These are phyloP conservation scores for Cercocebus atys DNA, from an alignment of 2,113 vertebrate species.

Conservation along the genomic window DNA sequence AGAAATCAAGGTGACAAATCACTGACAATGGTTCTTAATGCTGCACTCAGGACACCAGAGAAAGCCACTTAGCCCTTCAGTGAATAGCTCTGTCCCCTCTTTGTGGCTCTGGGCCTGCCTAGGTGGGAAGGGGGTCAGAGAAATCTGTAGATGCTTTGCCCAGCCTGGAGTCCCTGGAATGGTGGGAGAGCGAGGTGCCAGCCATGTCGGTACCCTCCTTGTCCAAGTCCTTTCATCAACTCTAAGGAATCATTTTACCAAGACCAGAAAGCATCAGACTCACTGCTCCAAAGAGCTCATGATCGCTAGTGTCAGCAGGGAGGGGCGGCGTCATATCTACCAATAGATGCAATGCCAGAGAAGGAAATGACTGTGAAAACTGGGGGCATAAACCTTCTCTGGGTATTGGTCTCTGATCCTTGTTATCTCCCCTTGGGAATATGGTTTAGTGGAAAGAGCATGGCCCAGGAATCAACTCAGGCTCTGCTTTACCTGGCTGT, in stretches of 20 bases:
- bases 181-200: background rate
- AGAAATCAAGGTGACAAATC: conserved; percentile 50
- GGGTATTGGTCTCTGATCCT: background rate
- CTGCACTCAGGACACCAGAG: background rate
- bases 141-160: background rate
- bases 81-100: background rate
- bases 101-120: background rate
- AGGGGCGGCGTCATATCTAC: background rate
- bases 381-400: background rate
- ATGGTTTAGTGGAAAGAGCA: background rate
- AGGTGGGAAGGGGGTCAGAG: background rate
- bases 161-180: background rate
- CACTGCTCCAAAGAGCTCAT: background rate
- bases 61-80: conserved; percentile 26
- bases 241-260: background rate
- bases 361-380: background rate
- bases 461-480: background rate
- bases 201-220: too few relatives aligned
- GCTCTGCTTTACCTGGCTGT: background rate
- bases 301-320: too few relatives aligned
- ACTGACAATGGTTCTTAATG: background rate
- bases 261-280: background rate
- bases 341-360: background rate
- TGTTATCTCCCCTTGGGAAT: background rate
- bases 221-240: background rate